A percentile compares a stretch with the other conserved stretches of the same genome.
phyloP scores from a whole-genome alignment of 37 sponge, comb jelly and placozoan genomes.

The Ianthella basta region DNA sequence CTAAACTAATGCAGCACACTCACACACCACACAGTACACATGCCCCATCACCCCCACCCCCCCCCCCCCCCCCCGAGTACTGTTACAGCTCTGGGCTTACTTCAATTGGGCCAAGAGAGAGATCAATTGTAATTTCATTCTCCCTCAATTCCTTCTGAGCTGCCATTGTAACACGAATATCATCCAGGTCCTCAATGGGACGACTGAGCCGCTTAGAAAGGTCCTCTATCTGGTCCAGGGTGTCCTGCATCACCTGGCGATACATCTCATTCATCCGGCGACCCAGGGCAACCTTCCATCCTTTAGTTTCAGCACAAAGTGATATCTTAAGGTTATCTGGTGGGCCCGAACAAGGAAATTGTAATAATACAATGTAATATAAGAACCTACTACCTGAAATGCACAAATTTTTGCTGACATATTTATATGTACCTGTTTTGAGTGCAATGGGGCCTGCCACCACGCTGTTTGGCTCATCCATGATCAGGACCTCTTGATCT shows the following conservation, averaged over 20 bases:
- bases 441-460: conserved; percentile 71
- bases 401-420: not conserved
- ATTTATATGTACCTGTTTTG: conserved; percentile 40
- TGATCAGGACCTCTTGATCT: conserved; percentile 46
- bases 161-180: conserved; percentile 90
- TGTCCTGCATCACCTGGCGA: conserved; percentile 70
- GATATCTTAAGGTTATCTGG: conserved; percentile 84
- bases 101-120: conserved; percentile 87
- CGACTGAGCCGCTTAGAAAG: conserved; percentile 70
- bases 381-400: not conserved
- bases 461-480: conserved; percentile 57
- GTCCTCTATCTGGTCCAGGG: conserved; percentile 87
- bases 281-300: conserved; percentile 87
- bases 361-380: conserved; percentile 4
- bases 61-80: conserved; percentile 13
- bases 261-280: conserved; percentile 82
- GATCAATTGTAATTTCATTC: conserved; percentile 92
- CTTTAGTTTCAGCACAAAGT: conserved; percentile 86
- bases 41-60: not conserved
- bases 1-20: not conserved
- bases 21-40: conserved; percentile 30
- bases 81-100: conserved; percentile 36
- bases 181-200: conserved; percentile 92
- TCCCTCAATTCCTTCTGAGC: conserved; percentile 84
- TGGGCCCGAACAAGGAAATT: not conserved